phyloP scores from a whole-genome alignment of 1,140 invertebrate genomes.

The Drosophila tani region DNA sequence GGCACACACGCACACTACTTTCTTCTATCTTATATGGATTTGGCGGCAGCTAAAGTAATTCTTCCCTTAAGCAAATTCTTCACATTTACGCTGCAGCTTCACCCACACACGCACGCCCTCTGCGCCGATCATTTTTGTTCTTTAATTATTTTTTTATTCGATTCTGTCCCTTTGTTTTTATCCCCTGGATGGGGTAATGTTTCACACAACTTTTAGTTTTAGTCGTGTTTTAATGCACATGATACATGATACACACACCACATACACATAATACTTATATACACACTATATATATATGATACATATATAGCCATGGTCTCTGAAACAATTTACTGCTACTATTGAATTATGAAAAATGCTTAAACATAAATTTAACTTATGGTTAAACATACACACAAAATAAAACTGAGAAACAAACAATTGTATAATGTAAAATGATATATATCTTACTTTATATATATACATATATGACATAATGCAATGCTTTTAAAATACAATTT shows the following conservation, averaged over 20 bases:
- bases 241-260: slow-evolving; percentile 53
- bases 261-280: slow-evolving; percentile 59
- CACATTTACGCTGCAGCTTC: slow-evolving; percentile 67
- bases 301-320: slow-evolving; percentile 80
- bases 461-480: slow-evolving; percentile 70
- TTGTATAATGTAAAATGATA: slow-evolving; percentile 80
- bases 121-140: slow-evolving; percentile 15
- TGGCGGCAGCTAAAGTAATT: slow-evolving; percentile 44
- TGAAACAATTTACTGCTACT: slow-evolving; percentile 81
- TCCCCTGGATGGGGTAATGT: slow-evolving; percentile 34
- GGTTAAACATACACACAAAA: slow-evolving; percentile 69
- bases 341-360: slow-evolving; percentile 80
- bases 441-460: slow-evolving; percentile 73
- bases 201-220: slow-evolving; percentile 64
- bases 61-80: slow-evolving; percentile 73
- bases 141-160: slow-evolving; percentile 35
- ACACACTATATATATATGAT: slow-evolving; percentile 72
- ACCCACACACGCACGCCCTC: slow-evolving; percentile 36
- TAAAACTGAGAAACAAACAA: slow-evolving; percentile 55
- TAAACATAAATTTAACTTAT: slow-evolving; percentile 82
- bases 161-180: slow-evolving; percentile 36
- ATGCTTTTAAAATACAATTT: slow-evolving; percentile 83
- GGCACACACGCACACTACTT: slow-evolving; percentile 19
- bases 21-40: neutral
- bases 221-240: slow-evolving; percentile 60